phyloP scores from a whole-genome alignment of 2,113 vertebrate species.

The Hippocampus comes region DNA sequence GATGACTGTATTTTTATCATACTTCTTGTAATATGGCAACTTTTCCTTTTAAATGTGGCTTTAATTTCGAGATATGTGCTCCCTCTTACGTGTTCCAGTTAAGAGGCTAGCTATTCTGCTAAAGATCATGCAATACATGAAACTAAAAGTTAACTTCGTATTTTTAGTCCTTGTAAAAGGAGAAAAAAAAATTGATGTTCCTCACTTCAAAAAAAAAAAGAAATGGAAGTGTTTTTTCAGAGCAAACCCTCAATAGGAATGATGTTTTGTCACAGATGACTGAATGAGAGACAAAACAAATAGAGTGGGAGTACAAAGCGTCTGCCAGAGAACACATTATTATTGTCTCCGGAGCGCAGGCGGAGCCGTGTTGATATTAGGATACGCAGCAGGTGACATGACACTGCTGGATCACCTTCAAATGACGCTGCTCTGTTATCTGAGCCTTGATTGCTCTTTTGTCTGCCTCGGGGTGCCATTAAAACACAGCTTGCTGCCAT shows the following conservation, averaged over 20 bases:
- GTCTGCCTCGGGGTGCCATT: conserved; percentile 11
- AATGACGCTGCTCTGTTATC: conserved; percentile 23
- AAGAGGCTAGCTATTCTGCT: background rate
- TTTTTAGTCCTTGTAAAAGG: conserved; percentile 4
- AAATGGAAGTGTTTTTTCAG: conserved; percentile 19
- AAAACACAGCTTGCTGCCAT: conserved; percentile 8
- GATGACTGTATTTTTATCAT: too few relatives aligned
- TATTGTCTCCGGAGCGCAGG: conserved; percentile 40
- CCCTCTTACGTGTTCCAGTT: background rate
- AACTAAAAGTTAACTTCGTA: background rate
- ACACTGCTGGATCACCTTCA: conserved; percentile 36
- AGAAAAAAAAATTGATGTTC: background rate
- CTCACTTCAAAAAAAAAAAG: conserved; percentile 1
- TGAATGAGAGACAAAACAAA: conserved; percentile 51
- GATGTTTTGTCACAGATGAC: conserved; percentile 35
- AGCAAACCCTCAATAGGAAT: conserved; percentile 24
- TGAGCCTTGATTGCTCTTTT: conserved; percentile 21
- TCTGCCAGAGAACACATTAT: conserved; percentile 33
- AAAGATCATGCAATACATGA: background rate
- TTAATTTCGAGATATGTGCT: background rate
- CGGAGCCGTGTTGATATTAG: conserved; percentile 34
- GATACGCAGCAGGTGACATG: conserved; percentile 34
- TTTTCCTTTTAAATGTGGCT: too few relatives aligned
- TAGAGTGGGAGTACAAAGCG: conserved; percentile 33
- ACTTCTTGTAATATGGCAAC: too few relatives aligned